phyloP scores from a whole-genome alignment of 2,797 vertebrate genomes.

The Syndactyla subalaris region DNA sequence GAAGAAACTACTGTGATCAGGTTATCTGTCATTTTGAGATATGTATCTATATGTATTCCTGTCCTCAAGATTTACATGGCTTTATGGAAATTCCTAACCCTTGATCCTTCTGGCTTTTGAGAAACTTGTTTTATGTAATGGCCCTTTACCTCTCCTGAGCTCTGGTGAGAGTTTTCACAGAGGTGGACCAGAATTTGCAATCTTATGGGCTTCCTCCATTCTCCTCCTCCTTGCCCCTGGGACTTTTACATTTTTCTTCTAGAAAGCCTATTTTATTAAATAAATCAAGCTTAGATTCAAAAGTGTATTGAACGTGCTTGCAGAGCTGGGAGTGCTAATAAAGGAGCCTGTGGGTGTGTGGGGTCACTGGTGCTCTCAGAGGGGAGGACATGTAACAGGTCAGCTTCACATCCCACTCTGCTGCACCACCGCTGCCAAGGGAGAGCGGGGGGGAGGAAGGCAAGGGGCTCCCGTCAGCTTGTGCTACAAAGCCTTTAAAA shows the following conservation, averaged over 20 bases:
- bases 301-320: background rate
- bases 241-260: background rate
- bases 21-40: background rate
- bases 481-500: background rate
- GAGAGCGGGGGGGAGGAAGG: background rate
- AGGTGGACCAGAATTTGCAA: background rate
- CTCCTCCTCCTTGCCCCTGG: background rate
- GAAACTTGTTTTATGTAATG: background rate
- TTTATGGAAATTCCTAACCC: background rate
- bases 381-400: background rate
- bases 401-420: background rate
- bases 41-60: background rate
- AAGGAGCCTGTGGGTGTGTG: background rate
- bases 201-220: background rate
- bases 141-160: background rate
- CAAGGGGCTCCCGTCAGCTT: background rate
- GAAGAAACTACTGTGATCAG: background rate
- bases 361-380: fast-evolving
- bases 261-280: background rate
- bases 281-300: background rate
- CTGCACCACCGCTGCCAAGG: background rate
- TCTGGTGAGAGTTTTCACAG: background rate
- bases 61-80: background rate
- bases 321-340: background rate
- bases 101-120: background rate